These are phyloP conservation scores for Mirza zaza DNA, from an alignment of 2,113 vertebrate genomes.

Conservation along the genomic window DNA sequence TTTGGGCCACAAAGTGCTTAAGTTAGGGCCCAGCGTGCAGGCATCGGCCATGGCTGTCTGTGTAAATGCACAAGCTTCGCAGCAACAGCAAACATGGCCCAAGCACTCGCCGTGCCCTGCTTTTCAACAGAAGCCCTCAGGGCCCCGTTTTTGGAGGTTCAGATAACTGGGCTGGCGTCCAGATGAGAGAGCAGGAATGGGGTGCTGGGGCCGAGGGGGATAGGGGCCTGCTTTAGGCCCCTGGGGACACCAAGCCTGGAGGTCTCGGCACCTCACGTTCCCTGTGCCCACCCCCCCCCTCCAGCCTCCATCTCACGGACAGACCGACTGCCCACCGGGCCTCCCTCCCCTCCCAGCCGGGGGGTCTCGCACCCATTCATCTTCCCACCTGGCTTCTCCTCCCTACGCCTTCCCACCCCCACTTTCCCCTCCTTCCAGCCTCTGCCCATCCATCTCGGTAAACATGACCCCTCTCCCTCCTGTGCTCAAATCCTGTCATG, in stretches of 20 bases:
- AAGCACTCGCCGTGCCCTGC: background rate
- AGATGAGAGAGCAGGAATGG: background rate
- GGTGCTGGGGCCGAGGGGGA: background rate
- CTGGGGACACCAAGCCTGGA: rapidly evolving
- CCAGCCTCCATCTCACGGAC: background rate
- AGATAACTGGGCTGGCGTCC: background rate
- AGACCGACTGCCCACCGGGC: background rate
- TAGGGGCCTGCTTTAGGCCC: background rate
- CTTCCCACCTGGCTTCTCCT: background rate
- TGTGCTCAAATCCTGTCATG: background rate
- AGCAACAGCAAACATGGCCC: background rate
- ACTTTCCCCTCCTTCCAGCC: background rate
- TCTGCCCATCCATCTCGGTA: background rate
- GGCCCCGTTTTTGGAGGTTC: background rate
- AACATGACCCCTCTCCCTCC: background rate
- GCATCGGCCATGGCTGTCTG: background rate
- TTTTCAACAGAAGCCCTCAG: background rate
- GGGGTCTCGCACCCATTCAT: background rate
- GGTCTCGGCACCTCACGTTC: background rate
- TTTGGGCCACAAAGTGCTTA: background rate
- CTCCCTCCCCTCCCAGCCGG: rapidly evolving
- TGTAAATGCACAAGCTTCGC: background rate
- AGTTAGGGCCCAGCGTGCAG: rapidly evolving
- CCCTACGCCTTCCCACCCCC: background rate
- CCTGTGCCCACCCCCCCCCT: background rate